Evolutionary conservation across 2,797 vertebrate species (phyloP), one percentile per base, ranked within the genome.

Genomic region (Notolepis coatsorum): DNA sequence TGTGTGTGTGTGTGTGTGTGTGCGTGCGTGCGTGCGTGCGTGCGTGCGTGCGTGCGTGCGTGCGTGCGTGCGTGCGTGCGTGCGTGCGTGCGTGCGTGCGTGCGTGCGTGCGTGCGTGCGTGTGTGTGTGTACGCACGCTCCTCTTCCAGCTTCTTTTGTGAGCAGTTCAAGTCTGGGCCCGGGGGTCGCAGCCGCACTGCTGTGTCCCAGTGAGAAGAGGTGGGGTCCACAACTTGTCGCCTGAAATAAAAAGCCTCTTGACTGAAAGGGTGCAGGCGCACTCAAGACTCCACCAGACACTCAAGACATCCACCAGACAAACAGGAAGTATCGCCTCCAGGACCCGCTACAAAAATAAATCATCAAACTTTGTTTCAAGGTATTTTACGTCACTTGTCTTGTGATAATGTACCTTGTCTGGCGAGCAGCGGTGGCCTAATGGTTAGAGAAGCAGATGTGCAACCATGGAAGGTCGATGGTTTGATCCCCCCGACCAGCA

Each of bases 261-360:
- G 8, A 64, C 68, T 91, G 90, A 92, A 56, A 82, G 69, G 79
- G 82, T 67, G 80, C 90, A 91, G 91, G 74, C 82, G 48, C 61
- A 53, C 67, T 71, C 55, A 15, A n/a, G 35, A 56, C 53, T 49
- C 39, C 65, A n/a, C n/a, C n/a, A n/a, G n/a, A n/a, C n/a, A n/a
- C n/a, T n/a, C n/a, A n/a, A n/a, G n/a, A n/a, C 28, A 68, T 77
- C 71, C 61, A 54, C 73, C 10, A 76, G 75, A 80, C 64, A 3
- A 55, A 65, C 68, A 30, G 70, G 42, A 71, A 64, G 9, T 35
- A 9, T 61, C 17, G 71, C 84, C 75, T 72, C 59, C 67, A 69
- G 73, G n/a, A n/a, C 59, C 33, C 17, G 56, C 45, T n/a, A n/a
- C n/a, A n/a, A n/a, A n/a, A n/a, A n/a, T n/a, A n/a, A n/a, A n/a